Conservation (phyloP, 2,113 vertebrate species). For the Alligator sinensis region DNA sequence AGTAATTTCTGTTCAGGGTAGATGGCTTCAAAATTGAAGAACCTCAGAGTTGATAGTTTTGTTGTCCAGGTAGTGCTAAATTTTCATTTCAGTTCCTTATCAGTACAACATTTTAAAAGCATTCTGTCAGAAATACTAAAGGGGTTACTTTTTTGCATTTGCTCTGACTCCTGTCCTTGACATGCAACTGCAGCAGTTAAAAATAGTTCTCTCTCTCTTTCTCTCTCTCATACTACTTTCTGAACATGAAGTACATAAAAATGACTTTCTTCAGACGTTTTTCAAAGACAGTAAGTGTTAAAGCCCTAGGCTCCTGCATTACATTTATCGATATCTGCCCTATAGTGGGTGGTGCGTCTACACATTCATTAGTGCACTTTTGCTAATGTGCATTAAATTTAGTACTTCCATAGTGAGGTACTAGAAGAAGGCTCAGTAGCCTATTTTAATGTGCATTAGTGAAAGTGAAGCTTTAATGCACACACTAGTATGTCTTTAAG, state of each 20-base stretch:
- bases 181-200: neutral
- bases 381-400: too few relatives aligned
- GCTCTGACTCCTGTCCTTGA: neutral
- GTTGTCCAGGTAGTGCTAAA: neutral
- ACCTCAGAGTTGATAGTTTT: conserved; percentile 45
- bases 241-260: neutral
- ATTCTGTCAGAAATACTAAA: neutral
- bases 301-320: neutral
- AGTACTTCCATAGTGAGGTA: too few relatives aligned
- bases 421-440: too few relatives aligned
- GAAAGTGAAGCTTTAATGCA: too few relatives aligned
- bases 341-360: neutral
- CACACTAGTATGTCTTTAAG: neutral
- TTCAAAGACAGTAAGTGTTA: neutral
- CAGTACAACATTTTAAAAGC: conserved; percentile 4
- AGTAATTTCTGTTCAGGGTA: conserved; percentile 4
- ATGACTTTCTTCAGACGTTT: neutral
- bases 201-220: neutral
- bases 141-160: neutral
- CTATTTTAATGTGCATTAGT: too few relatives aligned
- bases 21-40: conserved; percentile 36
- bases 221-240: neutral
- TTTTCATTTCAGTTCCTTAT: conserved; percentile 41
- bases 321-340: neutral
- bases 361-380: too few relatives aligned